phyloP scores from a whole-genome alignment of 2,113 vertebrate species.

The Nicator chloris region DNA sequence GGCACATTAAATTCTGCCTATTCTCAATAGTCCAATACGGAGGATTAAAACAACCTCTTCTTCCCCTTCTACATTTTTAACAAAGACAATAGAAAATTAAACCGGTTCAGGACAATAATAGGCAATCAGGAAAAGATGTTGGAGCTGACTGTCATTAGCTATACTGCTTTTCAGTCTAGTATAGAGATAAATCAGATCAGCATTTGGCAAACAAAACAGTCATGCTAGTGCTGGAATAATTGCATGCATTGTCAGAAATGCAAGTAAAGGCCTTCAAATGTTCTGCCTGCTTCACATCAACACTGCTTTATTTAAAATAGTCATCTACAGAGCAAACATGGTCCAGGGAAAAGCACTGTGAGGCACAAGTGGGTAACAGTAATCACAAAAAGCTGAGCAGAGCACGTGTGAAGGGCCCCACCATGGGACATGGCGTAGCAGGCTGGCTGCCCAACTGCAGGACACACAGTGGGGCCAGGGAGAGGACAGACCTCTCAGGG shows the following conservation, averaged over 20 bases:
- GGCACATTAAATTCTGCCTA: neutral
- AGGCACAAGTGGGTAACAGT: neutral
- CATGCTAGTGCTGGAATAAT: neutral
- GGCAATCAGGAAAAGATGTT: neutral
- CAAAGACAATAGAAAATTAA: conserved; percentile 1
- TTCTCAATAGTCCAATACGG: neutral
- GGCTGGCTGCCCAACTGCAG: neutral
- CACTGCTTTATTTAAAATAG: neutral
- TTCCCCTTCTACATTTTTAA: neutral
- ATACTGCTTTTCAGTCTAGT: neutral
- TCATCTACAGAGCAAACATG: neutral
- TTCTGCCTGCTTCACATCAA: neutral
- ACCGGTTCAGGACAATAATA: neutral
- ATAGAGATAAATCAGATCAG: neutral
- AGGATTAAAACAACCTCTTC: neutral
- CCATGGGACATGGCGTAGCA: neutral
- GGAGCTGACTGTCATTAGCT: neutral
- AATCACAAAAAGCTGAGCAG: neutral
- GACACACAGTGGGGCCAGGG: neutral
- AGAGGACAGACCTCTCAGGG: neutral
- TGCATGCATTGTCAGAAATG: neutral
- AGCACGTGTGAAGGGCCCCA: neutral
- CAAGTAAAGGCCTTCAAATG: neutral
- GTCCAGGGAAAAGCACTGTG: neutral
- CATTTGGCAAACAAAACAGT: neutral